Conservation (phyloP, 2,113 vertebrate genomes). For the Varanus salvator region DNA sequence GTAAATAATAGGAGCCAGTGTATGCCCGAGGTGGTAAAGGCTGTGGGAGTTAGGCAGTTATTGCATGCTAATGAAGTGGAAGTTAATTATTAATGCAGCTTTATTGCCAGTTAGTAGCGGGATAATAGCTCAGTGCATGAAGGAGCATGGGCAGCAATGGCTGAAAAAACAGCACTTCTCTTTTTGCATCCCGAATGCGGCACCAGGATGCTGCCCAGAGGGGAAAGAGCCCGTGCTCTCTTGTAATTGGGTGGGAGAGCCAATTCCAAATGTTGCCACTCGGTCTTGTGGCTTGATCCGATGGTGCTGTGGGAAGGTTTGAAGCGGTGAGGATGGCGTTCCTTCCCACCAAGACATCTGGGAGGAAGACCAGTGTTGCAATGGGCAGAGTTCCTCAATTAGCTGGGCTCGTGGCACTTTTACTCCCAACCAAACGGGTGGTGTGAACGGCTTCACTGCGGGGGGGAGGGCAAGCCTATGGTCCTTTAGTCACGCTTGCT, state of each 20-base stretch:
- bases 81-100: conserved; percentile 60
- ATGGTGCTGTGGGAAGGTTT: not conserved
- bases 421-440: not conserved
- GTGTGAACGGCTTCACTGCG: not conserved
- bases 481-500: not conserved
- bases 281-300: not conserved
- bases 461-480: not conserved
- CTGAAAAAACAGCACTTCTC: not conserved
- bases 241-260: not conserved
- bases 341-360: not conserved
- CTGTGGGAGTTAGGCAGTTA: conserved; percentile 23
- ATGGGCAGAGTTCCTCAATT: not conserved
- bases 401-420: not conserved
- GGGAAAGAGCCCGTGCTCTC: not conserved
- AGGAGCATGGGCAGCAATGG: conserved; percentile 4
- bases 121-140: not conserved
- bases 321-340: not conserved
- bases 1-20: conserved; percentile 16
- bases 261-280: not conserved
- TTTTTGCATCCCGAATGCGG: not conserved
- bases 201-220: not conserved
- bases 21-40: not conserved
- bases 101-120: conserved; percentile 32
- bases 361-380: not conserved
- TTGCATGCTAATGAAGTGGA: conserved; percentile 56